phyloP scores from a whole-genome alignment of 2,888 invertebrate species.

The Mimas tiliae region DNA sequence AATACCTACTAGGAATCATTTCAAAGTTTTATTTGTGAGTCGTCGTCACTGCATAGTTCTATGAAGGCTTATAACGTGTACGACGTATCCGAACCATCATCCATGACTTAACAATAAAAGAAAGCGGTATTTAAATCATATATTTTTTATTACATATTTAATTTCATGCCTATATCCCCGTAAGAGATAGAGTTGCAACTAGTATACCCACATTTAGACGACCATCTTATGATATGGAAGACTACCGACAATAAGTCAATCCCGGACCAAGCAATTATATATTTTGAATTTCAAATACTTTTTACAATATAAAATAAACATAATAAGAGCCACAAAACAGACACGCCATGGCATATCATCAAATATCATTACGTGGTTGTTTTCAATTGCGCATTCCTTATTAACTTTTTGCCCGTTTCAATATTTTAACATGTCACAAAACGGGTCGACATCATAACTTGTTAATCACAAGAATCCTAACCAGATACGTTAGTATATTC shows the following conservation, averaged over 20 bases:
- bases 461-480: constrained; percentile 65
- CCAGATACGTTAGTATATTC: constrained; percentile 63
- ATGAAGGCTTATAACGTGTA: too few species aligned
- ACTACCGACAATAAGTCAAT: too few species aligned
- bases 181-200: too few species aligned
- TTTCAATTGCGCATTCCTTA: constrained; percentile 18
- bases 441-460: constrained; percentile 55
- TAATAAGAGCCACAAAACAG: neutral
- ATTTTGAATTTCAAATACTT: neutral
- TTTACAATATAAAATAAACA: neutral
- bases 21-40: neutral
- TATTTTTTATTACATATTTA: too few species aligned
- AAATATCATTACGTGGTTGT: constrained; percentile 8
- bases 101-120: too few species aligned
- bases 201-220: too few species aligned
- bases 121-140: too few species aligned
- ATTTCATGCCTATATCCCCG: too few species aligned
- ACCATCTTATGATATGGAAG: too few species aligned
- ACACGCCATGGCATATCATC: constrained; percentile 6
- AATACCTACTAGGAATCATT: neutral
- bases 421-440: constrained; percentile 49
- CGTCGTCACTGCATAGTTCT: neutral
- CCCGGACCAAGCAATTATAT: too few species aligned
- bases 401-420: constrained; percentile 44
- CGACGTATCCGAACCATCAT: too few species aligned